These are phyloP conservation scores for Heliconius aoede DNA, from an alignment of 2,888 invertebrate species.

Conservation along the genomic window DNA sequence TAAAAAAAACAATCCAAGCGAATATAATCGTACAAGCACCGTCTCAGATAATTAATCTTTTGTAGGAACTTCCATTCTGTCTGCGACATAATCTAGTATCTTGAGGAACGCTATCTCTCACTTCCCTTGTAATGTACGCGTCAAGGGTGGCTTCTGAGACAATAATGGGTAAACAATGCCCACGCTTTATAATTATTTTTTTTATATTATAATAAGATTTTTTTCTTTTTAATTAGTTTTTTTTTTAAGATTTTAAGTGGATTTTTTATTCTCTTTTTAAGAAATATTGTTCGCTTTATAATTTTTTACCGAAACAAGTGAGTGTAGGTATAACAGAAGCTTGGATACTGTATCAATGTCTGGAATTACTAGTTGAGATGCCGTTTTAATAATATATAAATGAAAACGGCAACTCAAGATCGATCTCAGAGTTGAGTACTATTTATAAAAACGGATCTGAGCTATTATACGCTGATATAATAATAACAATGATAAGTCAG, in stretches of 20 bases:
- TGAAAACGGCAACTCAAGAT: no score
- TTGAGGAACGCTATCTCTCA: slow-evolving; percentile 53
- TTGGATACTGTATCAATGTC: no score
- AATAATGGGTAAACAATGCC: slow-evolving; percentile 46
- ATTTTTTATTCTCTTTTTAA: background rate
- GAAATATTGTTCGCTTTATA: background rate
- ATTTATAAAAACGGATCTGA: no score
- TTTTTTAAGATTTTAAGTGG: background rate
- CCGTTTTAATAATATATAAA: no score
- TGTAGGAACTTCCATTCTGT: slow-evolving; percentile 45
- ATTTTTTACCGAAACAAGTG: no score
- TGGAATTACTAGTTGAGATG: no score
- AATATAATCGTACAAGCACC: slow-evolving; percentile 35
- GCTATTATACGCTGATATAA: no score
- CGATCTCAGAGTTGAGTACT: no score
- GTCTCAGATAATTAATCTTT: slow-evolving; percentile 48
- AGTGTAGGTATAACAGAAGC: no score
- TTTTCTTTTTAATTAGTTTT: background rate
- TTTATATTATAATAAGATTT: slow-evolving; percentile 1
- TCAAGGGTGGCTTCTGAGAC: slow-evolving; percentile 46
- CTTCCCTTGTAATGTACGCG: slow-evolving; percentile 46
- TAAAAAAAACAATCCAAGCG: slow-evolving; percentile 18
- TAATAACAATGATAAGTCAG: no score
- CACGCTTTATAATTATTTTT: slow-evolving; percentile 21
- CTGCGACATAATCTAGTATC: slow-evolving; percentile 54